These are phyloP conservation scores for Drosophila pruinosa DNA, from an alignment of 1,140 invertebrate species.

Conservation along the genomic window DNA sequence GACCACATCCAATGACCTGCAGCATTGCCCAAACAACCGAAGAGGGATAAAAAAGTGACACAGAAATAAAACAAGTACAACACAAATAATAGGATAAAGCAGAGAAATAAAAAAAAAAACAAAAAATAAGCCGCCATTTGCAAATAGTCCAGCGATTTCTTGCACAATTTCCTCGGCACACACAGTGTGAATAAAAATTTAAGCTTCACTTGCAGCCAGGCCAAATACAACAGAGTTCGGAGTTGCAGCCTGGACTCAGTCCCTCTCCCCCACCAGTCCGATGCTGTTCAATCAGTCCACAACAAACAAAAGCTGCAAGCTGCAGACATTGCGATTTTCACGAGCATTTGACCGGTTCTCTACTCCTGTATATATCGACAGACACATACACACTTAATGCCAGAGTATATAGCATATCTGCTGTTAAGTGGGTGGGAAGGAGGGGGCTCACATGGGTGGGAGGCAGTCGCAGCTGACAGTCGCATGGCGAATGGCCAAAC, in stretches of 20 bases:
- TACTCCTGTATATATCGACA: constrained; percentile 1
- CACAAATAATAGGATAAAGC: constrained; percentile 1
- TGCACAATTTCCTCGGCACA: constrained; percentile 63
- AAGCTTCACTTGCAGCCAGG: constrained; percentile 60
- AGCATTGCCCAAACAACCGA: constrained; percentile 2
- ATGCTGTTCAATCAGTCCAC: constrained; percentile 25
- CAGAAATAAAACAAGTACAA: constrained; percentile 22
- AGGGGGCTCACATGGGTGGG: too few relatives aligned
- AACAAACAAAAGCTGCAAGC: constrained; percentile 71
- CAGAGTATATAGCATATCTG: background rate
- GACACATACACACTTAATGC: constrained; percentile 44
- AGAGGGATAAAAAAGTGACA: constrained; percentile 21
- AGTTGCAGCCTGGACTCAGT: background rate
- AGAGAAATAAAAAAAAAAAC: constrained; percentile 15
- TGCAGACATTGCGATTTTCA: constrained; percentile 75
- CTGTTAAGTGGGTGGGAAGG: background rate
- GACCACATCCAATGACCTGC: constrained; percentile 29
- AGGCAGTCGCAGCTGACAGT: constrained; percentile 66
- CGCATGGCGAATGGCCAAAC: constrained; percentile 75
- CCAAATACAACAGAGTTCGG: constrained; percentile 17
- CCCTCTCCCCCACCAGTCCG: background rate
- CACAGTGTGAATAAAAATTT: constrained; percentile 58
- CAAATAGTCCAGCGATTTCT: constrained; percentile 57
- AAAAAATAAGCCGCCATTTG: constrained; percentile 38
- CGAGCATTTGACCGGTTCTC: constrained; percentile 47